Base-by-base conservation (phyloP, 2,888 invertebrate genomes). In the Villa cingulata region DNA sequence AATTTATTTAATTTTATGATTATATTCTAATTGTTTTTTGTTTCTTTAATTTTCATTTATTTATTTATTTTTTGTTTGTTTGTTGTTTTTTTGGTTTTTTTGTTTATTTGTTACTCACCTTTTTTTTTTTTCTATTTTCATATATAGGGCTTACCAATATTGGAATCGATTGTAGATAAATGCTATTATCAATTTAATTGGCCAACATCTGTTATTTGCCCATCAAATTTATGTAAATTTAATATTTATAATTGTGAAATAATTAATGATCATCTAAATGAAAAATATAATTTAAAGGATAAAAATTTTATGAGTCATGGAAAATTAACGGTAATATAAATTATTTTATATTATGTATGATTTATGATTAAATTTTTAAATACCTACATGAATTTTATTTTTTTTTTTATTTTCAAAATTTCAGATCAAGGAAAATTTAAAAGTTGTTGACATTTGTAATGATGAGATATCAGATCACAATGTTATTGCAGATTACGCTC, bases 181-280 rank as follows among this genome's bases (percentile, higher is more conserved):
- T 70, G 69, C 54, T 57, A 63, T 53, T 69, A 65, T 55, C 56
- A 56, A 51, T 70, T 70, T 56, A 55, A 57, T 18, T 70, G 70
- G 66, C 58, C 61, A n/a, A 70, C 68, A 37, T 68, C 62, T 52
- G 61, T 68, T 47, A 63, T 70, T 55, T 70, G 69, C 52, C 63
- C 64, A 43, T 58, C 61, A 43, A 64, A 68, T 51, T 59, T 59
- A 55, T 64, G 65, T 55, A 57, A 53, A 49, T 64, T 66, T 51
- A 57, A 57, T 50, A 57, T 51, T 48, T 55, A 59, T 41, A 62
- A 58, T 17, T 68, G 68, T 50, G 62, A 63, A 55, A 61, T 68
- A 56, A 61, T 60, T 50, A 69, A 68, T 57, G 60, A 63, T 37
- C 62, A 65, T 46, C 48, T 63, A 42, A 56, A 55, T 45, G 58